Conservation (phyloP, 2,113 vertebrate genomes). For the Ardeotis arabs region DNA sequence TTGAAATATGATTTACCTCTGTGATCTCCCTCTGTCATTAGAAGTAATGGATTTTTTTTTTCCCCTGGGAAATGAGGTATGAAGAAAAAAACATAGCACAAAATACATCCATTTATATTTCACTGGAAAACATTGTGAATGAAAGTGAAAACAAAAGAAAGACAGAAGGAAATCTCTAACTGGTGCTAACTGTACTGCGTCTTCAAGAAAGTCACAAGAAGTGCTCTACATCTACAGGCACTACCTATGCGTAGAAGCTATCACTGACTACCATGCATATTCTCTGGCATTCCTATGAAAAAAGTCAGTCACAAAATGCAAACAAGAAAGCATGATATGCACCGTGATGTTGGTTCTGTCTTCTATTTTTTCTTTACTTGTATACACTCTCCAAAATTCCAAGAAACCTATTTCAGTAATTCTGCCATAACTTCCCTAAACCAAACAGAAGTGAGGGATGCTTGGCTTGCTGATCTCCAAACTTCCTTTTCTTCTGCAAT, state of each 20-base stretch:
- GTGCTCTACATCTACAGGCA: neutral
- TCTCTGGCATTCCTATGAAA: neutral
- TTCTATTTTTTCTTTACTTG: neutral
- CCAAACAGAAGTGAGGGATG: neutral
- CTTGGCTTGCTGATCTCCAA: neutral
- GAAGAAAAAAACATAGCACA: neutral
- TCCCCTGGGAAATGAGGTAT: neutral
- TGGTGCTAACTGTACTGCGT: neutral
- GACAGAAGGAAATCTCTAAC: neutral
- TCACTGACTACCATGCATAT: neutral
- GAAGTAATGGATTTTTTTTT: neutral
- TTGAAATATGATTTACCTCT: neutral
- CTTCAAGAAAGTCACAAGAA: neutral
- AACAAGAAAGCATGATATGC: neutral
- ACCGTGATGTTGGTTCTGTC: rapidly evolving
- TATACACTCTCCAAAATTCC: neutral
- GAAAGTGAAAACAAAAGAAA: neutral
- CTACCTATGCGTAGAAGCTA: neutral
- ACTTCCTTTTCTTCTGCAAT: neutral
- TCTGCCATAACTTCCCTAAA: neutral
- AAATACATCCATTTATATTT: neutral
- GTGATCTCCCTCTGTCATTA: neutral
- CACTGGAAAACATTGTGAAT: neutral
- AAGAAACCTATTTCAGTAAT: neutral
- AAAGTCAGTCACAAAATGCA: neutral